Evolutionary conservation across 2,888 invertebrate species (phyloP).

Genomic region (Mesochorus sp.): DNA sequence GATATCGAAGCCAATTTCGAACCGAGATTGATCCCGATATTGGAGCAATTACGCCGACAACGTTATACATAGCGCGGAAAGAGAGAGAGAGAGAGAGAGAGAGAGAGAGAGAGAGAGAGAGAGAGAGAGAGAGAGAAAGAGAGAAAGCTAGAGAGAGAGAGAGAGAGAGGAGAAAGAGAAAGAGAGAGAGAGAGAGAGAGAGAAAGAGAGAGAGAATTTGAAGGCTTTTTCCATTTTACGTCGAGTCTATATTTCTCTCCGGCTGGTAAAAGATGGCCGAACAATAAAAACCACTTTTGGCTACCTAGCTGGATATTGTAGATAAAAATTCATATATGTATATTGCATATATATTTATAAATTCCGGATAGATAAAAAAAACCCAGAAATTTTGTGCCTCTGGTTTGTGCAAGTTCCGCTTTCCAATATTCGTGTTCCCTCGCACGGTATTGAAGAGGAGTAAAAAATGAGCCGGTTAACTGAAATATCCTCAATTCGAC

Average conservation of each 20-base stretch:
- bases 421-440: too few species aligned
- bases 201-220: background rate
- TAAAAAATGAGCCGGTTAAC: too few species aligned
- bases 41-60: slow-evolving; percentile 56
- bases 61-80: slow-evolving; percentile 32
- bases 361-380: too few species aligned
- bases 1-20: slow-evolving; percentile 60
- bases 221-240: slow-evolving; percentile 5
- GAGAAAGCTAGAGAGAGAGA: background rate
- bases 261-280: background rate
- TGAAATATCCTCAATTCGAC: too few species aligned
- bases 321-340: too few species aligned
- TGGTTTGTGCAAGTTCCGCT: too few species aligned
- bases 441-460: too few species aligned
- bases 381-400: too few species aligned
- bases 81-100: slow-evolving; percentile 4
- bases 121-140: slow-evolving; percentile 1
- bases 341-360: background rate
- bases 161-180: background rate
- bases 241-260: background rate
- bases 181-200: slow-evolving; percentile 3
- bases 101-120: background rate
- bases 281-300: background rate
- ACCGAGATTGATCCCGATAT: slow-evolving; percentile 62
- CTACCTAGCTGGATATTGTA: background rate